phyloP scores from a whole-genome alignment of 1,140 invertebrate species.

The Battus philenor region DNA sequence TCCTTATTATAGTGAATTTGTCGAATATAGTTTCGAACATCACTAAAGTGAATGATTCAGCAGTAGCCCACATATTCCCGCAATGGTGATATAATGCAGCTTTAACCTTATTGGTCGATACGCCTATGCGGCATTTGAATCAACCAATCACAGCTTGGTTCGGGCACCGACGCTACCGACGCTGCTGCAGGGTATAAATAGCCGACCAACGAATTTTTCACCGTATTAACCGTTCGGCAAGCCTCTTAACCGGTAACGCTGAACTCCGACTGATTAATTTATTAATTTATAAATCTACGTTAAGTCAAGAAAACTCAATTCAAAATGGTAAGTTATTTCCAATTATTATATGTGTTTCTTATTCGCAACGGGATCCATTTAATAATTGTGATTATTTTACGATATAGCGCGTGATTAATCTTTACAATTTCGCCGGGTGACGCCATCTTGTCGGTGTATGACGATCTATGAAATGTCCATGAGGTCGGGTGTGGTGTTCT shows the following conservation, averaged over 20 bases:
- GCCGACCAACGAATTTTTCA: slow-evolving; percentile 49
- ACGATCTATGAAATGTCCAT: slow-evolving; percentile 23
- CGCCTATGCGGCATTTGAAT: slow-evolving; percentile 43
- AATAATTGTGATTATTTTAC: slow-evolving; percentile 2
- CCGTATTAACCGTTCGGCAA: slow-evolving; percentile 65
- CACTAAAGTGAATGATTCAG: slow-evolving; percentile 47
- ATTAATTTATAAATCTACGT: slow-evolving; percentile 66
- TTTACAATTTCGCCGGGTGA: slow-evolving; percentile 33
- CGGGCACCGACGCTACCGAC: slow-evolving; percentile 47
- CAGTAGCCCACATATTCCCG: slow-evolving; percentile 63
- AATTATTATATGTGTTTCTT: slow-evolving; percentile 9
- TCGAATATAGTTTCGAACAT: too few species aligned
- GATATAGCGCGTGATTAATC: too few species aligned
- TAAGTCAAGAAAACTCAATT: slow-evolving; percentile 67
- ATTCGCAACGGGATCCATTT: too few species aligned
- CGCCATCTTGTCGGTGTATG: slow-evolving; percentile 57
- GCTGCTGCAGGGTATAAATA: slow-evolving; percentile 47
- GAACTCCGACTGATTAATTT: slow-evolving; percentile 70
- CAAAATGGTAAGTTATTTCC: slow-evolving; percentile 65
- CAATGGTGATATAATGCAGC: slow-evolving; percentile 67
- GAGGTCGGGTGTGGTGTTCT: slow-evolving; percentile 30
- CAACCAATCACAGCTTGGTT: slow-evolving; percentile 39
- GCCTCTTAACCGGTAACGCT: slow-evolving; percentile 69
- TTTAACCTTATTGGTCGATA: slow-evolving; percentile 58
- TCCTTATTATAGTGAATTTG: too few species aligned